Evolutionary conservation across 2,888 invertebrate species (phyloP).

Genomic region (Chrysodeixis includens): DNA sequence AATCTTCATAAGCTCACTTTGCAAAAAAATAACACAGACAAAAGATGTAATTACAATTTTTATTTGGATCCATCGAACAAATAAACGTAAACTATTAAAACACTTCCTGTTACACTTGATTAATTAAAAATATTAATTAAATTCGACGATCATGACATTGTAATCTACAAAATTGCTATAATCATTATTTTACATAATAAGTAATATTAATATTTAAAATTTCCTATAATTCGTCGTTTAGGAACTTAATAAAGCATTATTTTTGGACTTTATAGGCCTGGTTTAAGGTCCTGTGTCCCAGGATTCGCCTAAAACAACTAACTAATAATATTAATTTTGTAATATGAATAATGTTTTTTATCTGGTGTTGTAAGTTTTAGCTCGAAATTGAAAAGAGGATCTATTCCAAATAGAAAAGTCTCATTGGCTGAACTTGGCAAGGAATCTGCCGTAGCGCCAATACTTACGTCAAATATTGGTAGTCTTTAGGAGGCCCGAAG

Average conservation of each 20-base stretch:
- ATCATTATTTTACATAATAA: constrained; percentile 31
- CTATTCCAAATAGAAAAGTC: not conserved
- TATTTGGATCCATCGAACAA: constrained; percentile 68
- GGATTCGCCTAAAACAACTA: constrained; percentile 11
- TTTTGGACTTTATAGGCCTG: constrained; percentile 10
- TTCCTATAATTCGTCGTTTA: constrained; percentile 42
- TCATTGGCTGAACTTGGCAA: too few relatives aligned
- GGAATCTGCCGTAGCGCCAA: too few relatives aligned
- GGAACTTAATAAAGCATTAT: constrained; percentile 42
- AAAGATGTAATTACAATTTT: constrained; percentile 65
- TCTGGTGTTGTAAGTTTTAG: constrained; percentile 46
- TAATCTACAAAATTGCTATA: constrained; percentile 61
- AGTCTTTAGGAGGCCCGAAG: too few relatives aligned
- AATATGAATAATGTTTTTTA: constrained; percentile 11
- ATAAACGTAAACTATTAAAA: constrained; percentile 60
- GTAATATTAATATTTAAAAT: constrained; percentile 30
- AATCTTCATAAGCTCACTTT: too few relatives aligned
- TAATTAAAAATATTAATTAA: constrained; percentile 69
- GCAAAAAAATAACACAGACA: constrained; percentile 44
- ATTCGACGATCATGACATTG: constrained; percentile 66
- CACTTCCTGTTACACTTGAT: constrained; percentile 30
- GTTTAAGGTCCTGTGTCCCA: not conserved
- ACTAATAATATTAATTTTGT: constrained; percentile 24
- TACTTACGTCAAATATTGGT: too few relatives aligned
- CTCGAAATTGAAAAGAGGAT: constrained; percentile 6